Conservation (phyloP, 2,888 invertebrate species). For the Trissolcus brochymenae region DNA sequence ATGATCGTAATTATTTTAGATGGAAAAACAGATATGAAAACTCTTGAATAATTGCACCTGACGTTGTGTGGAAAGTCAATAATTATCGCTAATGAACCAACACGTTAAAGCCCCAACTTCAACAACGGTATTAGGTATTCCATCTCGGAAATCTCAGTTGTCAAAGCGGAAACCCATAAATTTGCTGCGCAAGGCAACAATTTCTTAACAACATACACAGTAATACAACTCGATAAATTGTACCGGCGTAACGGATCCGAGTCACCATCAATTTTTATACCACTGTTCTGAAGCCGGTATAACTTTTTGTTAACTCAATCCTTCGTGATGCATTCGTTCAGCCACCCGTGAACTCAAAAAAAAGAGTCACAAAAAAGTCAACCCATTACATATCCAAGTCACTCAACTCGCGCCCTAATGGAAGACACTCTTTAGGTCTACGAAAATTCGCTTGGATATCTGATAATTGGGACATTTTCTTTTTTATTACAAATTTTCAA, state of each 20-base stretch:
- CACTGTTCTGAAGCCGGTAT: conserved; percentile 8
- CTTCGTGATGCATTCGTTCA: conserved; percentile 13
- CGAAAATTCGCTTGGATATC: conserved; percentile 31
- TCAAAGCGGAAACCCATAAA: conserved; percentile 24
- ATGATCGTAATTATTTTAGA: neutral
- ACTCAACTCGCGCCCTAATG: conserved; percentile 1
- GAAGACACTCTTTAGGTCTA: conserved; percentile 16
- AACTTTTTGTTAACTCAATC: conserved; percentile 17
- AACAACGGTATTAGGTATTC: conserved; percentile 1
- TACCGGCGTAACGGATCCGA: conserved; percentile 15
- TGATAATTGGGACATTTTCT: conserved; percentile 19
- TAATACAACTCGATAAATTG: conserved; percentile 30
- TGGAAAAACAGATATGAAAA: neutral
- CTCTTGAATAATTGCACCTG: neutral
- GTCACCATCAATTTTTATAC: conserved; percentile 24
- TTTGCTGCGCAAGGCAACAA: conserved; percentile 10
- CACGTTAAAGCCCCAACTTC: conserved; percentile 4
- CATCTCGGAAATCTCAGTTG: conserved; percentile 14
- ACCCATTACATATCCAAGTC: neutral
- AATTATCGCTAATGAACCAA: conserved; percentile 4
- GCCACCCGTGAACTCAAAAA: conserved; percentile 5
- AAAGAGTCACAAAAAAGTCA: conserved; percentile 1
- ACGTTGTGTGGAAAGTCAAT: conserved; percentile 4
- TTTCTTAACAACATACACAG: conserved; percentile 16
- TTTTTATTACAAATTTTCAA: no score